Percentiles rank a stretch among this genome's conserved stretches.
Evolutionary conservation across 2,113 vertebrate genomes (phyloP).

Genomic region (Cariama cristata): DNA sequence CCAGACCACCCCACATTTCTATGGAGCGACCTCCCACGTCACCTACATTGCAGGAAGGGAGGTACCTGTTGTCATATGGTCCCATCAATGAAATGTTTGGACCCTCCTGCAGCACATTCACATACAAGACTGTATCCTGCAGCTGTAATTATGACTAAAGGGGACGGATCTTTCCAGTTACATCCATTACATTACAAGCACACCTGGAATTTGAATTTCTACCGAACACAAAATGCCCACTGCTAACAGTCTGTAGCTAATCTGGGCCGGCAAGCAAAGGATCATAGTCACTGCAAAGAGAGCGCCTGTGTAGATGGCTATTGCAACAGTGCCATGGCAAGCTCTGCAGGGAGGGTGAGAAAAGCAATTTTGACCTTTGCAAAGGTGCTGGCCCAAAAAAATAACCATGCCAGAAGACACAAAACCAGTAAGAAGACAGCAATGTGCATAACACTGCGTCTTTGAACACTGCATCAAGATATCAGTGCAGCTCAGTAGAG

Average conservation of each 20-base stretch:
- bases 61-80: neutral
- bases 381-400: neutral
- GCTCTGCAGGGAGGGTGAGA: neutral
- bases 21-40: accelerated
- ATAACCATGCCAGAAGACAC: neutral
- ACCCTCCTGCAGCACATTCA: neutral
- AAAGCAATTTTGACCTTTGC: neutral
- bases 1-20: neutral
- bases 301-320: accelerated
- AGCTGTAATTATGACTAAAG: neutral
- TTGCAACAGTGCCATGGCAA: neutral
- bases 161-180: neutral
- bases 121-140: neutral
- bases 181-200: neutral
- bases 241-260: neutral
- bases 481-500: neutral
- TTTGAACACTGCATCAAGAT: neutral
- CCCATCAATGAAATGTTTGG: neutral
- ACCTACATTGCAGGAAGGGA: neutral
- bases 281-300: neutral
- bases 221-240: neutral
- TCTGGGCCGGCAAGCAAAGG: neutral
- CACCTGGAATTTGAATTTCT: neutral
- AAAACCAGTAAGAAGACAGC: neutral
- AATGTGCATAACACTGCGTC: accelerated